Percentiles rank a stretch among this genome's conserved stretches.
These are phyloP conservation scores for Xenopus borealis DNA, from an alignment of 2,113 vertebrate species.

Conservation along the genomic window DNA sequence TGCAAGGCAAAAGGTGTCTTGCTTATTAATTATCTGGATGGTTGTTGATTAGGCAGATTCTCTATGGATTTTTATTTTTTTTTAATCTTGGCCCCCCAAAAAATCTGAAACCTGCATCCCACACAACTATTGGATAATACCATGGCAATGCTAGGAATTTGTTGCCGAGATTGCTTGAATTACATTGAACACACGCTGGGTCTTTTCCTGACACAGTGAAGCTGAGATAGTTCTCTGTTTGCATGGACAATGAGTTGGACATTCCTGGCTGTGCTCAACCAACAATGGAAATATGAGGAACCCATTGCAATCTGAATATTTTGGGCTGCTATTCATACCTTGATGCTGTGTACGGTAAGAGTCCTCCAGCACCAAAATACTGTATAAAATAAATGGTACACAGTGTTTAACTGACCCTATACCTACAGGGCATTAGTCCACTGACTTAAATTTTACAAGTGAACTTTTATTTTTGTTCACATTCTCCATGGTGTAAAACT, in stretches of 20 bases:
- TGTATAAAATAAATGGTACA: too few relatives aligned
- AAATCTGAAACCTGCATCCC: too few relatives aligned
- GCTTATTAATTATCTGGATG: background rate
- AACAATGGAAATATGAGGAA: constrained; percentile 10
- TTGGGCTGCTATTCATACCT: constrained; percentile 1
- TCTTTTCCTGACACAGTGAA: constrained; percentile 2
- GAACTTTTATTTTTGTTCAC: too few relatives aligned
- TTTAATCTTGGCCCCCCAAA: too few relatives aligned
- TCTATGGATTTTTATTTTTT: too few relatives aligned
- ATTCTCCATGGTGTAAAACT: too few relatives aligned
- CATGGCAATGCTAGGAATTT: background rate
- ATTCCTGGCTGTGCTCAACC: background rate
- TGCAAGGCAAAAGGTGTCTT: too few relatives aligned
- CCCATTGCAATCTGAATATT: constrained; percentile 1
- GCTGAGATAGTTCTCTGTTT: background rate
- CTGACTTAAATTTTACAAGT: too few relatives aligned
- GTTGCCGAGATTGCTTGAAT: background rate
- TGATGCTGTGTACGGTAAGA: constrained; percentile 41
- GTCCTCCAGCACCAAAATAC: too few relatives aligned
- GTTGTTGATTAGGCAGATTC: background rate
- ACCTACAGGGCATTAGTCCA: too few relatives aligned
- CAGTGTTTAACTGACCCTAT: too few relatives aligned
- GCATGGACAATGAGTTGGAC: background rate
- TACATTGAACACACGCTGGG: background rate
- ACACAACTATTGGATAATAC: too few relatives aligned